Evolutionary conservation across 2,888 invertebrate genomes (phyloP).

Genomic region (Dinocampus coccinellae): DNA sequence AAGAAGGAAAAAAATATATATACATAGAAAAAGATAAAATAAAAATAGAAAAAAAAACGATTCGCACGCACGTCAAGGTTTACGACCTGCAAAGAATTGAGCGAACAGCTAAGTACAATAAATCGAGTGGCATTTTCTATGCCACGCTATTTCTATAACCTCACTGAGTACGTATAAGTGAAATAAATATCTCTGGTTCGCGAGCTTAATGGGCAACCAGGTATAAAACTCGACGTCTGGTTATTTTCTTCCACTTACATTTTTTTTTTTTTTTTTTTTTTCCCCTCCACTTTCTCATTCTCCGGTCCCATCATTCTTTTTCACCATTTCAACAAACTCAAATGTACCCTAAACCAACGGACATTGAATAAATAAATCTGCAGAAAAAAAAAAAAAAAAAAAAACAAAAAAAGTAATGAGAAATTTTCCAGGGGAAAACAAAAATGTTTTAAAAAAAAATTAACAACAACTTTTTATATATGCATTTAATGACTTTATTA

Average conservation of each 20-base stretch:
- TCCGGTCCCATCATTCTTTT: neutral
- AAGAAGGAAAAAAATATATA: conserved; percentile 24
- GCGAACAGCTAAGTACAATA: conserved; percentile 56
- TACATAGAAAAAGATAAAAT: too few relatives aligned
- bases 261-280: conserved; percentile 30
- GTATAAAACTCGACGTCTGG: conserved; percentile 41
- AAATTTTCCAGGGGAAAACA: too few relatives aligned
- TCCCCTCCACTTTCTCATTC: conserved; percentile 29
- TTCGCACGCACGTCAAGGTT: conserved; percentile 39
- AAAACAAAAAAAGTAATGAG: too few relatives aligned
- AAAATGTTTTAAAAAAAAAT: too few relatives aligned
- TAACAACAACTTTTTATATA: neutral
- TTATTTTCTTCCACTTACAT: conserved; percentile 38
- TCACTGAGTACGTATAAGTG: conserved; percentile 51
- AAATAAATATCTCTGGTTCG: conserved; percentile 57
- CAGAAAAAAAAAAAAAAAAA: neutral
- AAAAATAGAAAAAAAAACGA: too few relatives aligned
- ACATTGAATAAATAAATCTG: neutral
- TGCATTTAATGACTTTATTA: neutral
- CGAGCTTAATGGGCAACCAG: conserved; percentile 48
- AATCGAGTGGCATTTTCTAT: conserved; percentile 54
- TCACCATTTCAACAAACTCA: neutral
- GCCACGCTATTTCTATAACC: conserved; percentile 35
- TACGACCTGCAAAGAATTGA: conserved; percentile 59
- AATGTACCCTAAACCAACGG: neutral